Evolutionary conservation across 2,113 vertebrate genomes (phyloP).

Genomic region (Struthio camelus): DNA sequence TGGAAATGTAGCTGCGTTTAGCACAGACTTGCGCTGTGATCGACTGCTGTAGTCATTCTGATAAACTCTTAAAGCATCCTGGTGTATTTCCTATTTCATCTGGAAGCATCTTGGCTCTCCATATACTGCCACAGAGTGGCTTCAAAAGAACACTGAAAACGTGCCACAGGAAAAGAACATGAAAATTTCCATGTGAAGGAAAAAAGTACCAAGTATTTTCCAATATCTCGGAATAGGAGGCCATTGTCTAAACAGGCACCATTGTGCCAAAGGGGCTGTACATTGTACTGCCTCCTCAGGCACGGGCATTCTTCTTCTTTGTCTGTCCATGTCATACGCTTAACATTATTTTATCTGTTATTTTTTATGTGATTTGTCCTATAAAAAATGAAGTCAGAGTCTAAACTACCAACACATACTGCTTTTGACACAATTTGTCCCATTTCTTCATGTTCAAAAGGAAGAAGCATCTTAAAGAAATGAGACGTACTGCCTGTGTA

Average conservation of each 20-base stretch:
- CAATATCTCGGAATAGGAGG: not conserved
- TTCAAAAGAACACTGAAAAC: not conserved
- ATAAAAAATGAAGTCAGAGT: not conserved
- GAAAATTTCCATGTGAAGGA: not conserved
- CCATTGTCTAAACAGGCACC: not conserved
- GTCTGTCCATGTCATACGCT: not conserved
- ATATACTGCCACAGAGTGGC: not conserved
- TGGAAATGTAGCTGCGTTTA: conserved; percentile 53
- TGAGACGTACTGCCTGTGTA: not conserved
- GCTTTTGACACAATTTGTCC: not conserved
- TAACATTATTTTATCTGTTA: not conserved
- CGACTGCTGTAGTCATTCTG: conserved; percentile 31
- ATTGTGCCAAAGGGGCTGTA: not conserved
- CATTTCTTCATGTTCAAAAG: not conserved
- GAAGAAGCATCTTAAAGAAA: not conserved
- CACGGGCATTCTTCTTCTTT: not conserved
- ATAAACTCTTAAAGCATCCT: conserved; percentile 29
- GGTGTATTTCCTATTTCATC: conserved; percentile 1
- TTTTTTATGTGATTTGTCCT: not conserved
- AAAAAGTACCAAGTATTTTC: not conserved
- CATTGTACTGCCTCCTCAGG: not conserved
- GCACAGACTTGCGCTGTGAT: conserved; percentile 13
- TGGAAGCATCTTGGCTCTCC: not conserved
- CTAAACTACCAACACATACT: not conserved
- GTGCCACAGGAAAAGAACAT: not conserved